Evolutionary conservation across 2,113 vertebrate genomes (phyloP).

Genomic region (Gambusia affinis): DNA sequence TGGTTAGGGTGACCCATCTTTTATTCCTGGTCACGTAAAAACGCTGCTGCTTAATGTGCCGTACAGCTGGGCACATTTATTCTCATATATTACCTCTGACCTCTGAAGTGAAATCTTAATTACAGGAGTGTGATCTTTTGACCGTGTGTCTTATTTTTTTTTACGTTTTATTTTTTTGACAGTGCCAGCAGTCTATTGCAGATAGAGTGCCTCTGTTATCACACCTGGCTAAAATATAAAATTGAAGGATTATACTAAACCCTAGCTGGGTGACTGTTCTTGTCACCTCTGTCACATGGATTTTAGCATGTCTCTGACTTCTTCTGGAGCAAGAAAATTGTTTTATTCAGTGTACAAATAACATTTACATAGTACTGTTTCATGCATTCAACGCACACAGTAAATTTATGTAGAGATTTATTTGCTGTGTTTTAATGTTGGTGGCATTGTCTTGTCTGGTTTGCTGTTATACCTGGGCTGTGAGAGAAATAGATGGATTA

Average conservation of each 20-base stretch:
- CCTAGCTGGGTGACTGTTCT: slow-evolving; percentile 36
- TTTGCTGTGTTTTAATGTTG: neutral
- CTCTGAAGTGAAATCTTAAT: slow-evolving; percentile 61
- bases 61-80: slow-evolving; percentile 14
- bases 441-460: neutral
- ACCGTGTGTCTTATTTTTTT: slow-evolving; percentile 53
- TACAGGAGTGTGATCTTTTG: slow-evolving; percentile 59
- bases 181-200: slow-evolving; percentile 43
- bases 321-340: slow-evolving; percentile 1
- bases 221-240: slow-evolving; percentile 51
- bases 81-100: slow-evolving; percentile 55
- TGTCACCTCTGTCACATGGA: slow-evolving; percentile 37
- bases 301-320: slow-evolving; percentile 41
- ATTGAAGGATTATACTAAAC: slow-evolving; percentile 69
- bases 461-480: slow-evolving; percentile 49
- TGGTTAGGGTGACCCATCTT: slow-evolving; percentile 22
- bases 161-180: slow-evolving; percentile 29
- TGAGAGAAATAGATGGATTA: slow-evolving; percentile 10
- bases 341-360: slow-evolving; percentile 3
- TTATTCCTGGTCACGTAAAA: slow-evolving; percentile 7
- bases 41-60: neutral
- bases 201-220: slow-evolving; percentile 47
- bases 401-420: neutral
- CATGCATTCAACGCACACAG: neutral
- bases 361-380: neutral